Evolutionary conservation across 2,113 vertebrate genomes (phyloP), one percentile per base, ranked within the genome.

Genomic region (Rhinoptilus africanus): DNA sequence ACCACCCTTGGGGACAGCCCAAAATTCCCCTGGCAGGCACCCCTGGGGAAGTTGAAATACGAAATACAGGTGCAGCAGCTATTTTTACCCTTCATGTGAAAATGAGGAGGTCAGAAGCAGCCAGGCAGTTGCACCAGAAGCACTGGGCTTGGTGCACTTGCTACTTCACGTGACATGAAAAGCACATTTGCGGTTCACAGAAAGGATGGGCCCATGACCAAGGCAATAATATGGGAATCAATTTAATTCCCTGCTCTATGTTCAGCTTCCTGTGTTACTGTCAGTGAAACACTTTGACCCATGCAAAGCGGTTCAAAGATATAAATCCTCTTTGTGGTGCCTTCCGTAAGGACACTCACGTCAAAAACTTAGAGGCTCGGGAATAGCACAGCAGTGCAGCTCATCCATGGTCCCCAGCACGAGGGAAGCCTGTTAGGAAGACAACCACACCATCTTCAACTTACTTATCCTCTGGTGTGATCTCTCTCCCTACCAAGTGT

Each of bases 141-240:
- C 35, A 15, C 21, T 12, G 43, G n/a, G 37, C 51, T 88, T 20
- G 66, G n/a, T 9, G 54, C 35, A 30, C 24, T 60, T 18, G 19
- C 15, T 45, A 17, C 45, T 51, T 6, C 26, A 28, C 0, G 0
- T 20, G 59, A 41, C n/a, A 8, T 2, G 22, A 72, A 26, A 77
- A 66, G 27, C 1, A 0, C 50, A 32, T 11, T 28, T 30, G 54
- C 6, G 35, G 32, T 34, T 72, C 45, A 37, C 0, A 1, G 56
- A 63, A 87, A 89, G 50, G 51, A 85, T 6, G 15, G 23, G 23
- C 27, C 47, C 43, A 7, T 6, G 50, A 30, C 66, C 64, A 87
- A 73, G n/a, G n/a, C 64, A 92, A 1, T 35, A 84, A 81, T 34
- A 19, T 72, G 66, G n/a, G 66, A 82, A 85, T 20, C 20, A 14